Percentiles rank a stretch among this genome's conserved stretches.
Evolutionary conservation across 1,140 invertebrate species (phyloP).

Genomic region (Aphelenchoides besseyi): DNA sequence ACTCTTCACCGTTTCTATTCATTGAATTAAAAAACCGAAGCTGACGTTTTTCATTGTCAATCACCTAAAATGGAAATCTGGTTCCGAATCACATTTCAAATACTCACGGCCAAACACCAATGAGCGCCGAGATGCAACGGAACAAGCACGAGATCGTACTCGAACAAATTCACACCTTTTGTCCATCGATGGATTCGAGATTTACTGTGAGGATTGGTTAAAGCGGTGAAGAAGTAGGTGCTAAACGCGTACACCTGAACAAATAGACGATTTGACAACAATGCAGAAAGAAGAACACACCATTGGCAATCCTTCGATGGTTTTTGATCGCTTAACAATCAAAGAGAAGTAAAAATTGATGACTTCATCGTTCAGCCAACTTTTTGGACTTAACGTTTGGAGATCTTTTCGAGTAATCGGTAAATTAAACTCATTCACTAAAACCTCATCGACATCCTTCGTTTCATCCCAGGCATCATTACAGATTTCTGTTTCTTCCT

Average conservation of each 20-base stretch:
- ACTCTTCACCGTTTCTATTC: conserved; percentile 74
- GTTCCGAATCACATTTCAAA: not conserved
- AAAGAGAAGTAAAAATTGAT: conserved; percentile 90
- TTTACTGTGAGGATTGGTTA: conserved; percentile 73
- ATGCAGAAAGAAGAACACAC: conserved; percentile 25
- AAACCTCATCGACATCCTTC: conserved; percentile 33
- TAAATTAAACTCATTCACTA: conserved; percentile 30
- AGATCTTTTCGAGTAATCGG: conserved; percentile 69
- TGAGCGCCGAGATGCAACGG: conserved; percentile 90
- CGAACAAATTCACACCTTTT: conserved; percentile 81
- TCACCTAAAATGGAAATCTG: conserved; percentile 67
- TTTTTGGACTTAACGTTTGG: conserved; percentile 74
- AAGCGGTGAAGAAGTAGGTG: conserved; percentile 89
- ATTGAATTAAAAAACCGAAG: conserved; percentile 90
- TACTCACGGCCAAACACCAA: conserved; percentile 81
- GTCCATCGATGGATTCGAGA: conserved; percentile 79
- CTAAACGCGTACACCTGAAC: conserved; percentile 79
- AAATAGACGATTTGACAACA: conserved; percentile 62
- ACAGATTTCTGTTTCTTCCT: conserved; percentile 25
- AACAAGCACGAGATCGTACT: conserved; percentile 76
- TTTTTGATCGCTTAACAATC: conserved; percentile 73
- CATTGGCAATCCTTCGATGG: conserved; percentile 56
- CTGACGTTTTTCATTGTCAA: conserved; percentile 75
- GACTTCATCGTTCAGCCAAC: conserved; percentile 95
- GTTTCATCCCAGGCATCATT: conserved; percentile 33